Percentiles rank a stretch among this genome's conserved stretches.
These are phyloP conservation scores for Bos javanicus DNA, from an alignment of 2,113 vertebrate species.

Conservation along the genomic window DNA sequence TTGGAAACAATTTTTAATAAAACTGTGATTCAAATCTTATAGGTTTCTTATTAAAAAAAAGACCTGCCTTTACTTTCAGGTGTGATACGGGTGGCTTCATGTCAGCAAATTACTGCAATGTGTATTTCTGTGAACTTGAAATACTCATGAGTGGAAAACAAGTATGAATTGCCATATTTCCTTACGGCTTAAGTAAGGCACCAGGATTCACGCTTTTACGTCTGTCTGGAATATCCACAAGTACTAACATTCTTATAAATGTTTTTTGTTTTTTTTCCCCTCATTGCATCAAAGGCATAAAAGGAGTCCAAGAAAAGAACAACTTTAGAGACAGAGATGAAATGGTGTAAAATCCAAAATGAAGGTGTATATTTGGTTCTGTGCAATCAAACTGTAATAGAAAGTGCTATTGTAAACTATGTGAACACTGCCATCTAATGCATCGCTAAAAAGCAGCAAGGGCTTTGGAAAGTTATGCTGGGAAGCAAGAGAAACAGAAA, in stretches of 20 bases:
- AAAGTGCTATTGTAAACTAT: not conserved
- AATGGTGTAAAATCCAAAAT: conserved; percentile 50
- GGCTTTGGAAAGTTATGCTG: not conserved
- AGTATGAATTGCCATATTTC: not conserved
- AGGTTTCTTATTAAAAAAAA: not conserved
- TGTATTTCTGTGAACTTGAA: not conserved
- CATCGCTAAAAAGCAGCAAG: not conserved
- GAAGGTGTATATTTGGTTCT: not conserved
- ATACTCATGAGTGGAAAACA: conserved; percentile 26
- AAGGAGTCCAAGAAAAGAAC: not conserved
- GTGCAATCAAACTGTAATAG: not conserved
- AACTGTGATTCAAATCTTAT: not conserved
- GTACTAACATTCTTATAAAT: not conserved
- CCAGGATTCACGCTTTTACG: not conserved
- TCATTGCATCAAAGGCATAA: not conserved
- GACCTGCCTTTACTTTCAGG: not conserved
- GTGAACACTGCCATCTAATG: conserved; percentile 79
- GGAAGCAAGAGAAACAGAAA: not conserved
- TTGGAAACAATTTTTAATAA: not conserved
- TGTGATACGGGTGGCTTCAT: not conserved
- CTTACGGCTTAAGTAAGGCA: conserved; percentile 48
- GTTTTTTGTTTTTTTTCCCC: not conserved
- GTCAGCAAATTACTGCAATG: not conserved
- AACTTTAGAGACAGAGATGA: not conserved
- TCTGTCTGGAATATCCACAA: not conserved